Base-by-base conservation (phyloP, 2,113 vertebrate genomes). In the Saccopteryx leptura region DNA sequence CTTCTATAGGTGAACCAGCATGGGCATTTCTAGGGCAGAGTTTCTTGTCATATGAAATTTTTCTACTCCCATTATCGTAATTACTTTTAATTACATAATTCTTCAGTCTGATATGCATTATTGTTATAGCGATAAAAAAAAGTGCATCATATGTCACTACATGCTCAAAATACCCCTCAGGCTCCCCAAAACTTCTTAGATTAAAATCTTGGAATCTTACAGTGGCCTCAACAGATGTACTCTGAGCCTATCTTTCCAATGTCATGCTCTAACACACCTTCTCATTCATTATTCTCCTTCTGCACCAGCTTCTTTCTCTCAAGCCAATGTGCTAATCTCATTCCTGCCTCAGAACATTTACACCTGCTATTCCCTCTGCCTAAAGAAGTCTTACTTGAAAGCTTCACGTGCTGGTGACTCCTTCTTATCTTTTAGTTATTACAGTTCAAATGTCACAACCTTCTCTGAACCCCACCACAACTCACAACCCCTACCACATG, bases 381-480 rank as follows among this genome's bases (percentile, higher is more conserved):
- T 31, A 5, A 6, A 46, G 61, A 88, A 24, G 7, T 61, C 21
- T 50, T 26, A 58, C 12, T n/a, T 13, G 17, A 69, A 46, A 65
- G 39, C 63, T 76, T n/a, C 50, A 54, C 8, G 2, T 19, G 61
- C 54, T 83, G 21, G 13, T 50, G 26, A 48, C 61, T 72, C 54
- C 72, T 50, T 63, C 63, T 72, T 83, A 89, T 82, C 60, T 56
- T 63, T 58, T 71, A 78, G 28, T 52, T 81, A 82, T 31, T 48
- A 54, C 76, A 82, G 69, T 69, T 72, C 90, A 78, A 92, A 48
- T 74, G 79, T 82, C 74, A 78, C 76, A 86, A 72, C 28, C 88
- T 78, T 86, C 76, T 90, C 31, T n/a, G 61, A 7, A 52, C 54
- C 56, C 50, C 4, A 65, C 24, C 23, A 4, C 69, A 75, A 80